A percentile compares a stretch with the other conserved stretches of the same genome.
Evolutionary conservation across 2,113 vertebrate genomes (phyloP).

Genomic region (Dasypus novemcinctus): DNA sequence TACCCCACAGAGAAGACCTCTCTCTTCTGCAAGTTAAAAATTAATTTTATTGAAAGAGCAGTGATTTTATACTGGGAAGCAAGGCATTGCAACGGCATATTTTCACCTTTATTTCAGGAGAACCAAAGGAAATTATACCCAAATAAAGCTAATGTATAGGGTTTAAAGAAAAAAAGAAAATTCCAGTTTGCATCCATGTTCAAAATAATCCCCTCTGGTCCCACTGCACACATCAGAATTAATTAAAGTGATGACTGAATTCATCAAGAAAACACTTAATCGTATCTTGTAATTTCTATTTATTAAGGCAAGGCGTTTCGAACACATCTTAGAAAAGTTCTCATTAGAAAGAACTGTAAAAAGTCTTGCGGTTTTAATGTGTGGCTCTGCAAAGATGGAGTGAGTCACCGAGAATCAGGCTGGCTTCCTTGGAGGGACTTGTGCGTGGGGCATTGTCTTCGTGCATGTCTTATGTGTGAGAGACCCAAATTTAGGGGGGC

Average conservation of each 20-base stretch:
- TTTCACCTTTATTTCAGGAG: background rate
- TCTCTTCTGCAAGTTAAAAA: background rate
- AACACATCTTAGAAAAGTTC: background rate
- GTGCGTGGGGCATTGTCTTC: background rate
- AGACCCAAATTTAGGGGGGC: no score
- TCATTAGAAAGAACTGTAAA: background rate
- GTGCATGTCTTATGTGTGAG: background rate
- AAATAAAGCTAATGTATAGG: background rate
- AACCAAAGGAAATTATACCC: background rate
- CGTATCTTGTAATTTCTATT: background rate
- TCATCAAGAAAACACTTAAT: background rate
- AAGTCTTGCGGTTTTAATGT: background rate
- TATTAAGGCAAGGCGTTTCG: background rate
- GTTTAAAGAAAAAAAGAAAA: background rate
- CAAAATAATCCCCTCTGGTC: background rate
- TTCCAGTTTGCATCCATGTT: background rate
- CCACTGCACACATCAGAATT: background rate
- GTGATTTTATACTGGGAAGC: background rate
- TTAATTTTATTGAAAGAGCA: background rate
- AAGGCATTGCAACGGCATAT: background rate
- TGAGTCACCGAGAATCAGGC: background rate
- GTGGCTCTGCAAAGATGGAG: background rate
- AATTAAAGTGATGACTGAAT: no score
- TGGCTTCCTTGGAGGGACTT: background rate
- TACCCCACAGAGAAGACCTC: background rate